Percentiles rank a stretch among this genome's conserved stretches.
These are phyloP conservation scores for Goniozus legneri DNA, from an alignment of 1,140 invertebrate species.

Conservation along the genomic window DNA sequence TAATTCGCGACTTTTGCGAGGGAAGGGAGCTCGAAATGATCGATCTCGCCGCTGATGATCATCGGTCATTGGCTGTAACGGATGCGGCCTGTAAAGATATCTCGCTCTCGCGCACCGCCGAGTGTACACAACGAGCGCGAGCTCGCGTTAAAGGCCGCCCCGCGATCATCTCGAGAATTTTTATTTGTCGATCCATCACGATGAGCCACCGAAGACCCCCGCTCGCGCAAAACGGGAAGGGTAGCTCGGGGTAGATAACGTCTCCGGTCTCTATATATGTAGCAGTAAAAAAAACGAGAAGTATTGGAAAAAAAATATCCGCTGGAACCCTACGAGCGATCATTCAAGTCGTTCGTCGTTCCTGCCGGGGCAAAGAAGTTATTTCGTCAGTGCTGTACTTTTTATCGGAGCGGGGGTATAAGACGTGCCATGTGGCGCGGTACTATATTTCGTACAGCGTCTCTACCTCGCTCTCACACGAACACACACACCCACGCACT, in stretches of 20 bases:
- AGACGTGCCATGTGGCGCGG: conserved; percentile 5
- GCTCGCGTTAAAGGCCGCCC: not conserved
- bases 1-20: no score
- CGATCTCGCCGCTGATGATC: no score
- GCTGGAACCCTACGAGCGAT: conserved; percentile 3
- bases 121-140: no score
- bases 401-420: conserved; percentile 9
- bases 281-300: not conserved
- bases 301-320: not conserved
- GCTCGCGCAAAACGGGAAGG: no score
- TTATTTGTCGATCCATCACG: not conserved
- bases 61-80: no score
- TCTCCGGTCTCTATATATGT: not conserved
- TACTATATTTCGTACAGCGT: not conserved
- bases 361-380: conserved; percentile 14
- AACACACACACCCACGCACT: conserved; percentile 6
- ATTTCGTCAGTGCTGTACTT: conserved; percentile 15
- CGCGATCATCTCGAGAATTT: not conserved
- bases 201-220: no score
- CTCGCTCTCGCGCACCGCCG: no score
- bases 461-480: conserved; percentile 6
- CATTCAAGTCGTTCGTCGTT: conserved; percentile 14
- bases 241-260: no score
- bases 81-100: no score
- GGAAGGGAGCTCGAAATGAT: no score